Percentiles rank a stretch among this genome's conserved stretches.
Conservation (phyloP, 2,113 vertebrate genomes). For the Saguinus midas region DNA sequence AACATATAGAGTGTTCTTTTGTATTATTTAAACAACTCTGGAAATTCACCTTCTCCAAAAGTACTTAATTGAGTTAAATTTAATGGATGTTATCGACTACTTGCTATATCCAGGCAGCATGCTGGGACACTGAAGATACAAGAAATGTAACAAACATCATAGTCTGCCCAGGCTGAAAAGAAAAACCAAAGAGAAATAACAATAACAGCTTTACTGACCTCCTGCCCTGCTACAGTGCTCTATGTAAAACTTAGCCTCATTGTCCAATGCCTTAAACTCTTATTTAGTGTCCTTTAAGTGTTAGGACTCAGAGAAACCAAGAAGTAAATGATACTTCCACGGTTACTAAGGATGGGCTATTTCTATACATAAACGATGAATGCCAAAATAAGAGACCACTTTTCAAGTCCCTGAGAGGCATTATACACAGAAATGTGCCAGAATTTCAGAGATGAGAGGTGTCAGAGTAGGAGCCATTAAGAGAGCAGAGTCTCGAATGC, state of each 20-base stretch:
- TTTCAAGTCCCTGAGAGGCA: not conserved
- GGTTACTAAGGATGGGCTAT: not conserved
- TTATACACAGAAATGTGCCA: not conserved
- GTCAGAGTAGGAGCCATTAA: no score
- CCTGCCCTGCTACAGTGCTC: rapidly evolving
- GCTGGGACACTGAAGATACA: not conserved
- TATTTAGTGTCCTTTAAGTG: not conserved
- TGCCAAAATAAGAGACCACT: not conserved
- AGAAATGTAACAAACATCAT: not conserved
- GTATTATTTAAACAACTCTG: not conserved
- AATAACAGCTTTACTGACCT: not conserved
- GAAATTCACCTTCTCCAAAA: not conserved
- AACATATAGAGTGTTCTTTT: not conserved
- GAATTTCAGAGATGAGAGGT: not conserved
- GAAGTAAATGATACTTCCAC: not conserved
- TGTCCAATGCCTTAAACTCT: not conserved
- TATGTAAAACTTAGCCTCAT: not conserved
- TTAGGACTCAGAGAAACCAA: not conserved
- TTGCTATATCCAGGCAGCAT: not conserved
- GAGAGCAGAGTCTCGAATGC: not conserved
- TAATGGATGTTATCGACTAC: not conserved
- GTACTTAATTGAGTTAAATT: conserved; percentile 3
- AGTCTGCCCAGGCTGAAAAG: not conserved
- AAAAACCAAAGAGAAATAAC: not conserved
- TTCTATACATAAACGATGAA: not conserved